Conservation (phyloP, 2,113 vertebrate species). For the Sigmodon hispidus region DNA sequence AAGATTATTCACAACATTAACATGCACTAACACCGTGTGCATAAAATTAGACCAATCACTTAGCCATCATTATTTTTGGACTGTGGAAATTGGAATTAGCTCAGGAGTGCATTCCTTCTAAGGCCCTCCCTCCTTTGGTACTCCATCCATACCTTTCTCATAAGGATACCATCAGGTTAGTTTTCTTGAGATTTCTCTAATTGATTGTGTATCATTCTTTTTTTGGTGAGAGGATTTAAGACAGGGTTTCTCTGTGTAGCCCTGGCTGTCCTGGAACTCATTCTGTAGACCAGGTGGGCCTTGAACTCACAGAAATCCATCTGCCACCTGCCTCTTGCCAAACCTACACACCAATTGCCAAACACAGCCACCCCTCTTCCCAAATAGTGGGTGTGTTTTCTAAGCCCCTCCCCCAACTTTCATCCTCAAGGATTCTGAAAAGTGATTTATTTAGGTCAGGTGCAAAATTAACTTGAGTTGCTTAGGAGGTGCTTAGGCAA, state of each 20-base stretch:
- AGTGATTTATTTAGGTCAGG: neutral
- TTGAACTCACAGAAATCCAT: too few species aligned
- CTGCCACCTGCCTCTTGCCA: too few species aligned
- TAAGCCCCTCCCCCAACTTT: neutral
- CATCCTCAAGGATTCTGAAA: neutral
- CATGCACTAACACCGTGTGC: neutral
- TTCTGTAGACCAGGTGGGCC: too few species aligned
- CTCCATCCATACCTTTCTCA: neutral
- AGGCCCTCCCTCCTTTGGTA: neutral
- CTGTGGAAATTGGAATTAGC: neutral
- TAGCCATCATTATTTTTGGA: neutral
- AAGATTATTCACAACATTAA: neutral
- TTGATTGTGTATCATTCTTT: neutral
- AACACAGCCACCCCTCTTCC: too few species aligned
- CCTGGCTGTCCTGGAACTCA: too few species aligned
- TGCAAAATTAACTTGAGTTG: neutral
- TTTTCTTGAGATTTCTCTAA: neutral
- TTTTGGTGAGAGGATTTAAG: too few species aligned
- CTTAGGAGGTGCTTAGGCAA: too few species aligned
- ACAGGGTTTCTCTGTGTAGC: too few species aligned
- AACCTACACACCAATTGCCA: too few species aligned
- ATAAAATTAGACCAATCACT: neutral
- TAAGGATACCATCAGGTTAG: neutral
- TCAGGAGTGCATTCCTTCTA: neutral
- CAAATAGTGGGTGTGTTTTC: neutral